Evolutionary conservation across 2,888 invertebrate genomes (phyloP).

Genomic region (Drosophila paramelanica): DNA sequence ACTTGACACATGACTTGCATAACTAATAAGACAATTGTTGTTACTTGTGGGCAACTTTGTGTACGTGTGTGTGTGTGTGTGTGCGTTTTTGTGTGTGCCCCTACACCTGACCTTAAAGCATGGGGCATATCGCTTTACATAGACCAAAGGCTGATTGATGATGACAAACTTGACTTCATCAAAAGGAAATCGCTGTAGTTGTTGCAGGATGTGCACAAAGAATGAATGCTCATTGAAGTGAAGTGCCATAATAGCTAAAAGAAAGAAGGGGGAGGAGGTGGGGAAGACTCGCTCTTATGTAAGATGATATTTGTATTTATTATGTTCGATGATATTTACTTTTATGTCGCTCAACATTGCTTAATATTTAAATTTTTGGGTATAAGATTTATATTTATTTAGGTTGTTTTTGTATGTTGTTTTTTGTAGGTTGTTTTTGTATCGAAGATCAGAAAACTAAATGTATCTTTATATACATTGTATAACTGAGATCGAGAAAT

Average conservation of each 20-base stretch:
- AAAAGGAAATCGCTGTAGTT: slow-evolving; percentile 45
- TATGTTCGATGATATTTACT: slow-evolving; percentile 25
- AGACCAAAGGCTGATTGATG: slow-evolving; percentile 60
- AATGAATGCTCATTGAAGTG: slow-evolving; percentile 12
- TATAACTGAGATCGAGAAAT: too few relatives aligned
- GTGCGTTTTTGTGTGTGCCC: slow-evolving; percentile 17
- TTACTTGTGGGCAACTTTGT: slow-evolving; percentile 44
- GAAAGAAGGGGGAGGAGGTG: neutral
- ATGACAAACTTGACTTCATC: slow-evolving; percentile 64
- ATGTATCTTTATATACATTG: too few relatives aligned
- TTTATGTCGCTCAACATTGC: slow-evolving; percentile 19
- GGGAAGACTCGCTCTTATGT: slow-evolving; percentile 2
- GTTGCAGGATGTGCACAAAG: slow-evolving; percentile 21
- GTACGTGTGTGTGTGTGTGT: neutral
- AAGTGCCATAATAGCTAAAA: neutral
- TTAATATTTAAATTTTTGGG: slow-evolving; percentile 2
- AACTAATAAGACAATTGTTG: slow-evolving; percentile 65
- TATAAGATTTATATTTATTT: neutral
- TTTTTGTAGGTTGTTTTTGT: neutral
- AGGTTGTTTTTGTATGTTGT: neutral
- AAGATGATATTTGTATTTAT: slow-evolving; percentile 30
- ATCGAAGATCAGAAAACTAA: too few relatives aligned
- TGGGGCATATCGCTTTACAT: slow-evolving; percentile 37
- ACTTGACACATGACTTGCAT: slow-evolving; percentile 75
- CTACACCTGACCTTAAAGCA: slow-evolving; percentile 30